phyloP scores from a whole-genome alignment of 2,797 vertebrate genomes.

The Pangasius sanitwongsei region DNA sequence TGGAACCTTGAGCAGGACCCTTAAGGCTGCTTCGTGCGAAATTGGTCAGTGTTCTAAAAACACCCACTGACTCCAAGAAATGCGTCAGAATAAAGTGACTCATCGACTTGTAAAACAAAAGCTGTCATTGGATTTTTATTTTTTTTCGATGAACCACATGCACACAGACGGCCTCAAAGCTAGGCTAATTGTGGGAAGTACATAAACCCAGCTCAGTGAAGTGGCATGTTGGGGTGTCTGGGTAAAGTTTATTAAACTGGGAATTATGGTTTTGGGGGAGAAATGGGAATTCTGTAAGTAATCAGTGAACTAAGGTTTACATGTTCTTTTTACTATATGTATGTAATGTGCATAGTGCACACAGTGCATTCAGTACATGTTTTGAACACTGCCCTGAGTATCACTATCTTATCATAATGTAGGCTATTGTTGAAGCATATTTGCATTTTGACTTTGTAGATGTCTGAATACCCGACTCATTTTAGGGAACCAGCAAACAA shows the following conservation, averaged over 20 bases:
- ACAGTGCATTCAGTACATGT: neutral
- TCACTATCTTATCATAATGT: neutral
- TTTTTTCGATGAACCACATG: slow-evolving; percentile 22
- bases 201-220: slow-evolving; percentile 31
- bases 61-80: slow-evolving; percentile 8
- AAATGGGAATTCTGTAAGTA: neutral
- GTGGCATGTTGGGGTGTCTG: slow-evolving; percentile 15
- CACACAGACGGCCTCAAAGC: neutral
- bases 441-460: neutral
- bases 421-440: neutral
- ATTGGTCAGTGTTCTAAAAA: slow-evolving; percentile 19
- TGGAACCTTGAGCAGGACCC: neutral
- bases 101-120: slow-evolving; percentile 40
- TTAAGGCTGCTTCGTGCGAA: neutral
- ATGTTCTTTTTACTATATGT: neutral
- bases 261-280: slow-evolving; percentile 12
- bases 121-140: slow-evolving; percentile 39
- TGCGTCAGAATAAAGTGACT: slow-evolving; percentile 42
- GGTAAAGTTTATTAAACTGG: neutral
- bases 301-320: neutral
- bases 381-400: neutral
- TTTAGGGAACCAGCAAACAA: no score
- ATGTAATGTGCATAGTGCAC: neutral
- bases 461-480: neutral
- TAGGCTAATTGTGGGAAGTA: slow-evolving; percentile 13